These are phyloP conservation scores for Megaustenia siamemsis DNA, from an alignment of 2,888 invertebrate genomes.

Conservation along the genomic window DNA sequence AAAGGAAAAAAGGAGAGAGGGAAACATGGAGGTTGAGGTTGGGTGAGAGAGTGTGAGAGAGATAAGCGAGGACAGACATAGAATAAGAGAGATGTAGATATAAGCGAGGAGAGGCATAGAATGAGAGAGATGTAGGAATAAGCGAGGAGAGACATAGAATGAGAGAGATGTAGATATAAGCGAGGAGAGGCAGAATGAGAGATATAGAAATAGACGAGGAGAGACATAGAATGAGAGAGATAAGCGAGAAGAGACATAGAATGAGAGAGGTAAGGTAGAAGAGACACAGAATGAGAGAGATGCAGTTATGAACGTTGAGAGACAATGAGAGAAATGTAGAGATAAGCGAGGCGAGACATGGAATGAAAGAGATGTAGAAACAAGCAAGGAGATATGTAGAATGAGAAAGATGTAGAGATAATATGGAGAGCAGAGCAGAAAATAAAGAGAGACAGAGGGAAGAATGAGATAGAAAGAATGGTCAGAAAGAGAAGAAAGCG, in stretches of 20 bases:
- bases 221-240: background rate
- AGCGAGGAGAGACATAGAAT: too few species aligned
- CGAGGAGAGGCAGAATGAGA: background rate
- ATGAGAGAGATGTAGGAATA: background rate
- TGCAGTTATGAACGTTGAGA: background rate
- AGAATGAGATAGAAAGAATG: too few species aligned
- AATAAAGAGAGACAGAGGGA: too few species aligned
- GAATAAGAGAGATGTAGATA: too few species aligned
- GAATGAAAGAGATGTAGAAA: constrained; percentile 30
- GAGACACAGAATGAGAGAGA: background rate
- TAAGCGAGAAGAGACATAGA: background rate
- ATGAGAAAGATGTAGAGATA: too few species aligned
- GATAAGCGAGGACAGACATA: too few species aligned
- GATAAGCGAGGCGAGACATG: too few species aligned
- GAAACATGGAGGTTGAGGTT: too few species aligned
- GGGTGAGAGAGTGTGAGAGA: too few species aligned
- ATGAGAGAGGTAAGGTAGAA: background rate
- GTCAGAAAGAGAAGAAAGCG: too few species aligned
- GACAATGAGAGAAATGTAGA: background rate
- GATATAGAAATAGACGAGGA: background rate
- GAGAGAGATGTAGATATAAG: background rate
- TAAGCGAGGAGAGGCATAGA: background rate
- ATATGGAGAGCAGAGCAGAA: too few species aligned
- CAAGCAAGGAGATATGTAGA: constrained; percentile 7
- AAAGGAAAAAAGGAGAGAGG: too few species aligned